These are phyloP conservation scores for Nemapogon koenigi DNA, from an alignment of 2,888 invertebrate species.

Conservation along the genomic window DNA sequence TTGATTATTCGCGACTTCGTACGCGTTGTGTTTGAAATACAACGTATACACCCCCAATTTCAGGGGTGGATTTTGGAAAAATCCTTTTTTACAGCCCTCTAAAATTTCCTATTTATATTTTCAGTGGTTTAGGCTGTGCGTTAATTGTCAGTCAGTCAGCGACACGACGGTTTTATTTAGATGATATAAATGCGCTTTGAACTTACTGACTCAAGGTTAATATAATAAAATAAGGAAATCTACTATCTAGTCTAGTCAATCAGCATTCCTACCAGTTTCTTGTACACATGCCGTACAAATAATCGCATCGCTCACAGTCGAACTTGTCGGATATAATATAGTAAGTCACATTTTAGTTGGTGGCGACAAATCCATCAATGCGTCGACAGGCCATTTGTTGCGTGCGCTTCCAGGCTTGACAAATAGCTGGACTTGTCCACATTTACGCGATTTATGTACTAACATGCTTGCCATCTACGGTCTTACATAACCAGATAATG, in stretches of 20 bases:
- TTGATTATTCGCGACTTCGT: no score
- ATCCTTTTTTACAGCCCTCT: no score
- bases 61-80: no score
- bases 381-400: constrained; percentile 60
- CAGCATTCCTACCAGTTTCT: constrained; percentile 1
- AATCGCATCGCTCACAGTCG: no score
- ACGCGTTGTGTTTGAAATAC: no score
- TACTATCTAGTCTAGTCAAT: constrained; percentile 4
- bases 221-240: constrained; percentile 8
- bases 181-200: no score
- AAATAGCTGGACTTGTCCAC: constrained; percentile 54
- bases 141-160: no score
- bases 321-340: constrained; percentile 8
- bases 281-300: no score
- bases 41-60: no score
- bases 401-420: constrained; percentile 58
- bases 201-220: constrained; percentile 4
- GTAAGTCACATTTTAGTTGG: constrained; percentile 24
- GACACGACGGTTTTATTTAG: no score
- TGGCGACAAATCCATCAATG: constrained; percentile 60
- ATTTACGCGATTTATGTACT: constrained; percentile 50
- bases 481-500: constrained; percentile 28
- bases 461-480: constrained; percentile 30
- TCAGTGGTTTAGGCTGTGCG: no score
- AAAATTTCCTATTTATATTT: no score